Conservation (phyloP, 2,888 invertebrate species). For the Hirtodrosophila alboralis region DNA sequence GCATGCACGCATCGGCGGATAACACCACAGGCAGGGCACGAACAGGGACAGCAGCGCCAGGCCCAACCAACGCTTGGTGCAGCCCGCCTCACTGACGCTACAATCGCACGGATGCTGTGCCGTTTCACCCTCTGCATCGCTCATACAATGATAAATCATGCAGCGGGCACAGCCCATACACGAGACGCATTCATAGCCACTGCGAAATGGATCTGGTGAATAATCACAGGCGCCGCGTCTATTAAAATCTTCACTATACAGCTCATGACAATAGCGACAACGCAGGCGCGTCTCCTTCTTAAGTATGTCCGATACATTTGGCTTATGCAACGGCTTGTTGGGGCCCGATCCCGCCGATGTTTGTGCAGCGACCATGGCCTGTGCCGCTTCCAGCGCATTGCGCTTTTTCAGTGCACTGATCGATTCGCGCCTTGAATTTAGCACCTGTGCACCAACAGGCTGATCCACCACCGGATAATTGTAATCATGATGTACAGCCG, state of each 20-base stretch:
- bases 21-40: constrained; percentile 97
- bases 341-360: constrained; percentile 79
- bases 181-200: constrained; percentile 91
- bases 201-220: constrained; percentile 93
- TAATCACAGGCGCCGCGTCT: constrained; percentile 93
- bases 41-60: constrained; percentile 93
- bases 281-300: constrained; percentile 84
- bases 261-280: constrained; percentile 90
- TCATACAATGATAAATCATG: constrained; percentile 96
- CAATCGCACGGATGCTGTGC: constrained; percentile 94
- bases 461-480: constrained; percentile 89
- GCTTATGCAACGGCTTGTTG: constrained; percentile 69
- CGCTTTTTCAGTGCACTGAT: constrained; percentile 89
- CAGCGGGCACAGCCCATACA: constrained; percentile 95
- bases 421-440: constrained; percentile 85
- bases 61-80: constrained; percentile 93
- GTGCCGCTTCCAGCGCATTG: constrained; percentile 84
- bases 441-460: constrained; percentile 82
- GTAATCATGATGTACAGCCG: constrained; percentile 92
- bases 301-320: constrained; percentile 75
- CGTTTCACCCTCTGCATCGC: constrained; percentile 95
- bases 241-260: constrained; percentile 93
- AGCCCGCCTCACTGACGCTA: constrained; percentile 87
- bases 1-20: constrained; percentile 93
- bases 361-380: constrained; percentile 81